Percentiles rank a stretch among this genome's conserved stretches.
These are phyloP conservation scores for Nematopogon swammerdamellus DNA, from an alignment of 2,888 invertebrate genomes.

Conservation along the genomic window DNA sequence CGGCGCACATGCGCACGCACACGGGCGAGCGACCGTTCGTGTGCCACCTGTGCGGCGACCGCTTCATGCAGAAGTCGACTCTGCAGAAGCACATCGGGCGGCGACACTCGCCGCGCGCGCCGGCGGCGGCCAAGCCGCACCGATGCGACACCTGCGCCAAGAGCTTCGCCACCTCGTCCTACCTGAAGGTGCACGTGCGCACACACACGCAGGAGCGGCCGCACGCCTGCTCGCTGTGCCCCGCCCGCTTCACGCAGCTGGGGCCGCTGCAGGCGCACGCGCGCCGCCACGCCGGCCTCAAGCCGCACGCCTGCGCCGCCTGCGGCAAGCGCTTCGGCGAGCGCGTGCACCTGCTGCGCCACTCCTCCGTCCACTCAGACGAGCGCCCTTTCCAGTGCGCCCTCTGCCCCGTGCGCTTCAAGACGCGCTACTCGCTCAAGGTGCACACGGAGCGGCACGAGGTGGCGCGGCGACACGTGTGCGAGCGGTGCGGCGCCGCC, in stretches of 20 bases:
- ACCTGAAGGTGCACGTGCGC: conserved; percentile 8
- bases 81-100: conserved; percentile 1
- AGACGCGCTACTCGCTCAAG: background rate
- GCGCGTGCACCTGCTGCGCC: background rate
- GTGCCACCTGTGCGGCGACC: background rate
- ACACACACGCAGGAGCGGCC: conserved; percentile 11
- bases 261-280: conserved; percentile 3
- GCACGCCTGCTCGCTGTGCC: conserved; percentile 9
- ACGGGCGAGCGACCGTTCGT: background rate
- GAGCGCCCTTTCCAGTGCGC: background rate
- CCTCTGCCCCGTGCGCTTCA: background rate
- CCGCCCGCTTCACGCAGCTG: conserved; percentile 7
- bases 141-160: conserved; percentile 10
- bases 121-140: background rate
- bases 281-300: background rate
- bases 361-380: conserved; percentile 1
- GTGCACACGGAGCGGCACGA: background rate
- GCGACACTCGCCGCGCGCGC: background rate
- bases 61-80: background rate
- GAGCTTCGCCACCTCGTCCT: conserved; percentile 5
- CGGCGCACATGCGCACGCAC: background rate
- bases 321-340: background rate
- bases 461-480: background rate
- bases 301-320: background rate
- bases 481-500: conserved; percentile 4